Percentiles rank a stretch among this genome's conserved stretches.
Evolutionary conservation across 1,140 invertebrate species (phyloP).

Genomic region (Augochlora pura): DNA sequence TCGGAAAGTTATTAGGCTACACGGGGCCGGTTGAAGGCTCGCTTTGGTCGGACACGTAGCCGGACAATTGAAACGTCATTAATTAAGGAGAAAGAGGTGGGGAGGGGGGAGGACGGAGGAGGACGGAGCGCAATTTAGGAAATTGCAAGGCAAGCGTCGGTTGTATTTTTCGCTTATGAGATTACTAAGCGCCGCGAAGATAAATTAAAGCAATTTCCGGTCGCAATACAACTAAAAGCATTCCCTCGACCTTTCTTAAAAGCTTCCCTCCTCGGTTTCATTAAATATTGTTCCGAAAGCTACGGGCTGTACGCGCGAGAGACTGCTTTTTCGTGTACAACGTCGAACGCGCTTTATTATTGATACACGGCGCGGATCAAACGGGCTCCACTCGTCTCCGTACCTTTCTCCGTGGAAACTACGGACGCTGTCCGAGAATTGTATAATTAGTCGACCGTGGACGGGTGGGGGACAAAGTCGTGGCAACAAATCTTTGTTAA

Average conservation of each 20-base stretch:
- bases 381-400: not conserved
- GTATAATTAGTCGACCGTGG: too few species aligned
- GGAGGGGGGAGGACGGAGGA: too few species aligned
- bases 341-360: constrained; percentile 1
- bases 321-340: not conserved
- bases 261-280: constrained; percentile 25
- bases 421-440: too few species aligned
- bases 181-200: constrained; percentile 14
- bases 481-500: too few species aligned
- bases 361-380: not conserved
- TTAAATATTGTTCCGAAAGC: constrained; percentile 20
- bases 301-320: not conserved
- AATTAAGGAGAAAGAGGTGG: constrained; percentile 10
- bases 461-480: too few species aligned
- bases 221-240: constrained; percentile 38
- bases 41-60: too few species aligned
- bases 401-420: not conserved
- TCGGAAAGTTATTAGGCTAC: too few species aligned
- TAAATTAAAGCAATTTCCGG: constrained; percentile 41
- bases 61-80: constrained; percentile 2
- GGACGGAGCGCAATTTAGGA: constrained; percentile 31
- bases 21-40: too few species aligned
- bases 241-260: constrained; percentile 16
- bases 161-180: constrained; percentile 16
- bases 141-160: constrained; percentile 19